These are phyloP conservation scores for Excalfactoria chinensis DNA, from an alignment of 2,113 vertebrate genomes.

Conservation along the genomic window DNA sequence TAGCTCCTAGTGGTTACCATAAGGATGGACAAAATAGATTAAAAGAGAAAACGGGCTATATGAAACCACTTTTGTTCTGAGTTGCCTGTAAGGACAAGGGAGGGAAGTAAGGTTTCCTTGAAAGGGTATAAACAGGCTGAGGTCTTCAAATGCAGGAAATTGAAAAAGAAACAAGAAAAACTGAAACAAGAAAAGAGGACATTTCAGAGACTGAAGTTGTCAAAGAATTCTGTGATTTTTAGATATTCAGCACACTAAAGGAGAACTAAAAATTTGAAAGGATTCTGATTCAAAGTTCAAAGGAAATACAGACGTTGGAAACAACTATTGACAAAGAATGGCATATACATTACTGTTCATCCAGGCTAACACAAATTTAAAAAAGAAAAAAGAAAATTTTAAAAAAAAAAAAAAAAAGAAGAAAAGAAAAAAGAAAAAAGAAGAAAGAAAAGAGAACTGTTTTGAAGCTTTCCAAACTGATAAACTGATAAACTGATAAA, in stretches of 20 bases:
- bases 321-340: background rate
- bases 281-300: background rate
- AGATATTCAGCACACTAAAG: background rate
- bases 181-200: background rate
- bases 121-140: background rate
- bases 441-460: too few relatives aligned
- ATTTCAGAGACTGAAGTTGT: background rate
- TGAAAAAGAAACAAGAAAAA: background rate
- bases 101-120: background rate
- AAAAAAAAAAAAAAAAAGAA: background rate
- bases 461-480: background rate
- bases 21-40: background rate
- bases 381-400: background rate
- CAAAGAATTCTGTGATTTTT: background rate
- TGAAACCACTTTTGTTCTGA: background rate
- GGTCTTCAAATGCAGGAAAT: background rate
- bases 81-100: background rate
- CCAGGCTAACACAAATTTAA: background rate
- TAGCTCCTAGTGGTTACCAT: background rate
- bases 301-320: background rate
- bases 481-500: slow-evolving; percentile 10
- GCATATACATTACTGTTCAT: background rate
- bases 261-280: background rate
- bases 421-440: background rate
- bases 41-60: background rate